These are phyloP conservation scores for Drosophila navojoa DNA, from an alignment of 1,140 invertebrate genomes.

Conservation along the genomic window DNA sequence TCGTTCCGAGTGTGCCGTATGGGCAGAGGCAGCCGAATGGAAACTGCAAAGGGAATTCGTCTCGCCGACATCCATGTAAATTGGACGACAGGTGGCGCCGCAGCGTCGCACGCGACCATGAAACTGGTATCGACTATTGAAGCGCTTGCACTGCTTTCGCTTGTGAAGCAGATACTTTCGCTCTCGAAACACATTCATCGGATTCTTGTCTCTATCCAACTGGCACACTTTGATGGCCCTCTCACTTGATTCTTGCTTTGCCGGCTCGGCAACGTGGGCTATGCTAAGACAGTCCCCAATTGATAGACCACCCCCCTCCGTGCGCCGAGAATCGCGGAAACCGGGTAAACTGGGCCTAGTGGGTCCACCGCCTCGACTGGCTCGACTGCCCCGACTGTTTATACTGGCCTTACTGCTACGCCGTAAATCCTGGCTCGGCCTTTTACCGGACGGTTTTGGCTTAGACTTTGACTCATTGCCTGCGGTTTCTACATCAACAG, in stretches of 20 bases:
- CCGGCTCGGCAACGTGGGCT: background rate
- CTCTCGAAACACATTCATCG: background rate
- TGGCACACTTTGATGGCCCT: conserved; percentile 32
- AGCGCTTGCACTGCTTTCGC: conserved; percentile 41
- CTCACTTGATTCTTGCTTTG: conserved; percentile 17
- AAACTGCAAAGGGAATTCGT: conserved; percentile 55
- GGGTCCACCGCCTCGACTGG: background rate
- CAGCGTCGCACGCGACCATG: conserved; percentile 40
- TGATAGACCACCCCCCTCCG: background rate
- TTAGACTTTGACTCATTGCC: no score
- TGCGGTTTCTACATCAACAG: no score
- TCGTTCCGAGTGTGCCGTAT: conserved; percentile 42
- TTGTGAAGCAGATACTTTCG: background rate
- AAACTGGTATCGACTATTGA: conserved; percentile 34
- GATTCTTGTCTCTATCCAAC: background rate
- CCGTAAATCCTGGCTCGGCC: no score
- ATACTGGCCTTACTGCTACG: no score
- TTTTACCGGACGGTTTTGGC: no score
- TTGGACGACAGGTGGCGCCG: background rate
- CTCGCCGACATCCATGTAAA: background rate
- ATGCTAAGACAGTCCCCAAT: background rate
- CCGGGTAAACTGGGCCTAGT: background rate
- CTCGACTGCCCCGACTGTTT: no score
- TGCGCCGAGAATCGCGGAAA: background rate
- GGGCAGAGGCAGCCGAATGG: conserved; percentile 45